Evolutionary conservation across 2,113 vertebrate species (phyloP).

Genomic region (Leucopternis melanops): DNA sequence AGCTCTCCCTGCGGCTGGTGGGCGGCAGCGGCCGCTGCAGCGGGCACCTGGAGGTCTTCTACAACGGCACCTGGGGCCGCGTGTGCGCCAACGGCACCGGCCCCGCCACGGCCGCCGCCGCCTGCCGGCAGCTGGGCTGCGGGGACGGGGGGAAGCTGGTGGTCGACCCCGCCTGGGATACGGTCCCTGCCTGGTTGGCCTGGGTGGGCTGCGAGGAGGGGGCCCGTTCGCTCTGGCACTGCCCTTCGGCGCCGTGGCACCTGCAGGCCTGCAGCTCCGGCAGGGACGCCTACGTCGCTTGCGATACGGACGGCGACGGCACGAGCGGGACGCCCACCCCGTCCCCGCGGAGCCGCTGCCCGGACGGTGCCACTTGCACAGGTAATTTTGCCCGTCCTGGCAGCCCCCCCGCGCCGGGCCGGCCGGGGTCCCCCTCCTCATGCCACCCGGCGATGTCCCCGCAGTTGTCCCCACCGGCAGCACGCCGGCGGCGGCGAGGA

Average conservation of each 20-base stretch:
- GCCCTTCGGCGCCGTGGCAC: background rate
- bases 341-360: background rate
- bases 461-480: background rate
- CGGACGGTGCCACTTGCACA: background rate
- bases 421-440: background rate
- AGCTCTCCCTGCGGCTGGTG: background rate
- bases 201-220: background rate
- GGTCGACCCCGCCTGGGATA: fast-evolving
- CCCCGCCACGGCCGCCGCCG: fast-evolving
- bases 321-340: fast-evolving
- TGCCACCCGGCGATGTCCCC: fast-evolving
- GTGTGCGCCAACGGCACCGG: background rate
- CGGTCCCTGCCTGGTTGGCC: background rate
- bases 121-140: background rate
- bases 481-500: fast-evolving
- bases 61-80: background rate
- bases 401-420: fast-evolving
- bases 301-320: fast-evolving
- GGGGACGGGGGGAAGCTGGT: fast-evolving
- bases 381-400: background rate
- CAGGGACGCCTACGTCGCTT: fast-evolving
- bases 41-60: background rate
- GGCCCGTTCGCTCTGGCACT: background rate
- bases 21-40: background rate
- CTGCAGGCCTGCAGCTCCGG: background rate